phyloP scores from a whole-genome alignment of 2,888 invertebrate genomes.

The Platypus cylindrus region DNA sequence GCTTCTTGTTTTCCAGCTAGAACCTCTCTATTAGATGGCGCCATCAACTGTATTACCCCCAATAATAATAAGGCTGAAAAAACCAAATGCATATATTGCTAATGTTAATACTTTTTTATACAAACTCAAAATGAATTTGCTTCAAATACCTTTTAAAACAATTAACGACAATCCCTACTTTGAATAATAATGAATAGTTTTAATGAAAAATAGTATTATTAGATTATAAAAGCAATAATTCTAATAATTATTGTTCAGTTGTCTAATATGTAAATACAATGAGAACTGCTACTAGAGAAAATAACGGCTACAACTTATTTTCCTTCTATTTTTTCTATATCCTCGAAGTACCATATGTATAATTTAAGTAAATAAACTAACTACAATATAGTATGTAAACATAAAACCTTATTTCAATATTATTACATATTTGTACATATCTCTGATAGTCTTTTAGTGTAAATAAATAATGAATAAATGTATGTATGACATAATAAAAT shows the following conservation, averaged over 20 bases:
- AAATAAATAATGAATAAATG: no score
- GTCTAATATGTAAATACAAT: no score
- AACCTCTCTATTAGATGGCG: constrained; percentile 14
- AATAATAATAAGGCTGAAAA: constrained; percentile 14
- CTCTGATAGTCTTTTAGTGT: no score
- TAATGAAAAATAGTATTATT: no score
- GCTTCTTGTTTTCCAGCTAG: constrained; percentile 13
- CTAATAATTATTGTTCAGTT: no score
- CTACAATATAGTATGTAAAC: no score
- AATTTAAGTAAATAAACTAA: no score
- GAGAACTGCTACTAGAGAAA: background rate
- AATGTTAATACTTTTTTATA: constrained; percentile 1
- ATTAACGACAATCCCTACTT: background rate
- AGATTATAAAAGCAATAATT: no score
- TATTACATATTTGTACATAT: no score
- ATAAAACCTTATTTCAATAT: no score
- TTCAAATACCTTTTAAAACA: constrained; percentile 1
- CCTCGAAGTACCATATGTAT: background rate
- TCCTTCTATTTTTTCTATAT: background rate
- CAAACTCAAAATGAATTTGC: background rate
- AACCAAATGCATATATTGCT: constrained; percentile 13
- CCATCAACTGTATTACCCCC: constrained; percentile 14
- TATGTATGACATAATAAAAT: no score
- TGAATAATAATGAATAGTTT: background rate
- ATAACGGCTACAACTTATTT: background rate